A percentile compares a stretch with the other conserved stretches of the same genome.
phyloP scores from a whole-genome alignment of 2,113 vertebrate species.

The Pseudorasbora parva region DNA sequence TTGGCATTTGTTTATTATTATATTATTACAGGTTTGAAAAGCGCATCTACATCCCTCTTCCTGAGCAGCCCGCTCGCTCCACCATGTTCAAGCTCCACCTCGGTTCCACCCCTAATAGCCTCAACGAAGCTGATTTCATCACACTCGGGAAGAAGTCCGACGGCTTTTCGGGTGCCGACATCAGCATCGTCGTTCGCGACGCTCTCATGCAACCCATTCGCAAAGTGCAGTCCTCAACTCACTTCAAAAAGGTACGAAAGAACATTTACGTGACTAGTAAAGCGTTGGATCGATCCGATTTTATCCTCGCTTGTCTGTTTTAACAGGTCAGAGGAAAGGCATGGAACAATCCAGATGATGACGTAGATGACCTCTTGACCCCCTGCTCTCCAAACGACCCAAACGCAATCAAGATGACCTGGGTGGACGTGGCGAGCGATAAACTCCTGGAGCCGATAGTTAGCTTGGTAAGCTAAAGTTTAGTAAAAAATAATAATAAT shows the following conservation, averaged over 20 bases:
- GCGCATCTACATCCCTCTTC: constrained; percentile 92
- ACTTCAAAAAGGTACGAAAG: constrained; percentile 87
- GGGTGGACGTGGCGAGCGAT: constrained; percentile 89
- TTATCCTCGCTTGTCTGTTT: not conserved
- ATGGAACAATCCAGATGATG: constrained; percentile 69
- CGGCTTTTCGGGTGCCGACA: not conserved
- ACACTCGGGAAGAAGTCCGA: constrained; percentile 77
- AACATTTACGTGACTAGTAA: not conserved
- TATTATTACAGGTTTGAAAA: constrained; percentile 86
- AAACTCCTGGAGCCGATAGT: constrained; percentile 89
- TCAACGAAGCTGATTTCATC: constrained; percentile 81
- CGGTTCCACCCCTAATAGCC: constrained; percentile 81
- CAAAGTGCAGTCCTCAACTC: constrained; percentile 89
- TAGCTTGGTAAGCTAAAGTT: constrained; percentile 79
- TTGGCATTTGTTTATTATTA: not conserved
- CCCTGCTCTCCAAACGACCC: constrained; percentile 90
- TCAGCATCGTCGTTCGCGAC: constrained; percentile 83
- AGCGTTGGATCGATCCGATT: not conserved
- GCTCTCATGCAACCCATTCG: constrained; percentile 94
- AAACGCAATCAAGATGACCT: constrained; percentile 85
- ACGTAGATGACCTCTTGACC: constrained; percentile 84
- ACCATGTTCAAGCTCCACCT: constrained; percentile 91
- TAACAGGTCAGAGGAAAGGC: constrained; percentile 79
- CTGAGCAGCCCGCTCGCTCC: constrained; percentile 85
- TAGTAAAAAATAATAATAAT: not conserved